These are phyloP conservation scores for Lytechinus pictus DNA, from an alignment of 35 echinoderm and acorn worm species.

Conservation along the genomic window DNA sequence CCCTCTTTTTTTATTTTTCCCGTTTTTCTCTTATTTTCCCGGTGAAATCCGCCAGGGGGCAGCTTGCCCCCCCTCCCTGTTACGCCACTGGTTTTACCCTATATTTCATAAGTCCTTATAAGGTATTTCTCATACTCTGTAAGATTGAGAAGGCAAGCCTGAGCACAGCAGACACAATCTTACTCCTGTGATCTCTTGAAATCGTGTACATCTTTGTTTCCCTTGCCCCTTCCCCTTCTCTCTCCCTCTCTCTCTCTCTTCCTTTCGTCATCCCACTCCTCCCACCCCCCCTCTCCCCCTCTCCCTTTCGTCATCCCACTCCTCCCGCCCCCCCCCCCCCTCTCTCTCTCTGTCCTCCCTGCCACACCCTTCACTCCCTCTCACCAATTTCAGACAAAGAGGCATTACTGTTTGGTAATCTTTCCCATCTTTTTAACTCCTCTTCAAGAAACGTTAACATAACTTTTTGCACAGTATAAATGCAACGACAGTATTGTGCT, in stretches of 20 bases:
- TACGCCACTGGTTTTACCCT: too few relatives aligned
- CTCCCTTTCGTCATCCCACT: neutral
- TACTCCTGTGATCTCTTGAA: too few relatives aligned
- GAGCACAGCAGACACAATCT: too few relatives aligned
- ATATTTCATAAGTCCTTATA: too few relatives aligned
- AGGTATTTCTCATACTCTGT: too few relatives aligned
- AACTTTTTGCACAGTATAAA: neutral
- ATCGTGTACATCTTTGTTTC: too few relatives aligned
- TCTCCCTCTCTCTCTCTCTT: neutral
- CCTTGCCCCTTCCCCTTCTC: neutral
- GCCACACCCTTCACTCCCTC: neutral
- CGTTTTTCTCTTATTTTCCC: too few relatives aligned
- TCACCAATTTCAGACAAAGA: neutral
- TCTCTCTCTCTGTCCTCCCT: neutral
- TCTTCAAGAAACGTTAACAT: neutral
- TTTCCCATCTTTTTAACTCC: neutral
- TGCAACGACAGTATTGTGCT: neutral
- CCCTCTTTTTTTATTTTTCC: too few relatives aligned
- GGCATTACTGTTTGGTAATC: neutral
- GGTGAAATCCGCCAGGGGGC: too few relatives aligned
- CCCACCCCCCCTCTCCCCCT: neutral
- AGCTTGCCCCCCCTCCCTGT: too few relatives aligned
- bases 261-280: neutral
- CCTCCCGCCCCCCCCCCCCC: neutral
- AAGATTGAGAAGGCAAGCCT: too few relatives aligned